Evolutionary conservation across 2,888 invertebrate genomes (phyloP), one percentile per base, ranked within the genome.

Genomic region (Apamea crenata): DNA sequence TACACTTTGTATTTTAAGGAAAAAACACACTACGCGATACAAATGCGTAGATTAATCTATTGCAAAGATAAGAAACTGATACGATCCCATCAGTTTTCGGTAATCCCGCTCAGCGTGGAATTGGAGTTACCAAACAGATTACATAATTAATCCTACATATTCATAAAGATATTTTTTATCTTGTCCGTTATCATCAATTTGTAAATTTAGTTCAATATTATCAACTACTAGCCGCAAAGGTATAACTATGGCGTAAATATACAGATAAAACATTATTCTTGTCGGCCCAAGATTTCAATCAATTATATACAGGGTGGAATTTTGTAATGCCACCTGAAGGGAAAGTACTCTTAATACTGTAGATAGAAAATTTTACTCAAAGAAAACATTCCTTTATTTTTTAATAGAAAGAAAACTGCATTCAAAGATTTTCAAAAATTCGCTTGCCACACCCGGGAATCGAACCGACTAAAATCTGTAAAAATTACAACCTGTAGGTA

Each of bases 81-180:
- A 56, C 2, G 2, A 59, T 21, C 1, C n/a, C 18, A 83, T 68
- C 32, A 40, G 32, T 25, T 50, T n/a, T 32, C 2, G 16, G 18
- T 81, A 82, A 59, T n/a, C 7, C 44, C 21, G 32, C 0, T 78
- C 25, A 71, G 21, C 14, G 18, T 44, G 8, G 47, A 67, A 77
- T n/a, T 77, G 59, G 44, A 69, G 79, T 69, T 69, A 29, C 67
- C 25, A 61, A 61, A 83, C 18, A 18, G 4, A 72, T 72, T 40
- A 44, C 6, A 32, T 32, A 14, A 32, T 29, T 66, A 40, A 12
- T 47, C 12, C 32, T 63, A 47, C 8, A 16, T 56, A 25, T 16
- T 36, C 36, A 32, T 71, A 40, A 69, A 18, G n/a, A 36, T 29
- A 32, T n/a, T 50, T 36, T 21, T 76, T 18, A 29, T 61, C 21